Percentiles rank a stretch among this genome's conserved stretches.
phyloP scores from a whole-genome alignment of 2,113 vertebrate species.

The Synchiropus splendidus region DNA sequence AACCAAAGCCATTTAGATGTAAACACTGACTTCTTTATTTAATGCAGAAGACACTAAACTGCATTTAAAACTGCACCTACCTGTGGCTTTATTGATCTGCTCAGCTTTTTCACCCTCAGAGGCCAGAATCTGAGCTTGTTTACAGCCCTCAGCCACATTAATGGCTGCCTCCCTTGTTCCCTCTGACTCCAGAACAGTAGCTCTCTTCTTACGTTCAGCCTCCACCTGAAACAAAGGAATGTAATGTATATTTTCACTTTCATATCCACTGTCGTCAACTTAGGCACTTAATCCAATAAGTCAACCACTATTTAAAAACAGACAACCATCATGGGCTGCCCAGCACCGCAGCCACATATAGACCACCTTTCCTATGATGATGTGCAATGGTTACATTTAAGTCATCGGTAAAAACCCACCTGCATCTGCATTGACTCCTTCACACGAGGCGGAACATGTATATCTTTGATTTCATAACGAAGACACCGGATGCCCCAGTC shows the following conservation, averaged over 20 bases:
- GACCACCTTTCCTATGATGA: no score
- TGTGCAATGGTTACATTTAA: no score
- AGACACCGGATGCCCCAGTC: constrained; percentile 93
- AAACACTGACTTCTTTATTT: background rate
- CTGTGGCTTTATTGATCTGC: constrained; percentile 86
- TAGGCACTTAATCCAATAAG: no score
- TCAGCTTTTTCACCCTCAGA: constrained; percentile 86
- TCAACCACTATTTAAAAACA: no score
- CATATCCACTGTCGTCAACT: no score
- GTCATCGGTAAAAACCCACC: constrained; percentile 52
- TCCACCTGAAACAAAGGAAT: constrained; percentile 72
- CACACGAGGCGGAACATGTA: constrained; percentile 87
- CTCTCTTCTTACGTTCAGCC: constrained; percentile 85
- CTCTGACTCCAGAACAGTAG: constrained; percentile 89
- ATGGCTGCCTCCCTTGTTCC: constrained; percentile 86
- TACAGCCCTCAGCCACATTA: constrained; percentile 87
- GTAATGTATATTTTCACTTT: no score
- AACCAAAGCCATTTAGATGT: background rate
- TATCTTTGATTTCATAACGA: constrained; percentile 96
- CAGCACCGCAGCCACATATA: no score
- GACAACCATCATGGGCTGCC: no score
- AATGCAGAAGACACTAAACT: background rate
- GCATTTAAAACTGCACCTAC: constrained; percentile 52
- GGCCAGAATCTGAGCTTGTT: constrained; percentile 90
- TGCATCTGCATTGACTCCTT: constrained; percentile 99